Evolutionary conservation across 1,140 invertebrate species (phyloP), one percentile per base, ranked within the genome.

Genomic region (Cephus cinctus): DNA sequence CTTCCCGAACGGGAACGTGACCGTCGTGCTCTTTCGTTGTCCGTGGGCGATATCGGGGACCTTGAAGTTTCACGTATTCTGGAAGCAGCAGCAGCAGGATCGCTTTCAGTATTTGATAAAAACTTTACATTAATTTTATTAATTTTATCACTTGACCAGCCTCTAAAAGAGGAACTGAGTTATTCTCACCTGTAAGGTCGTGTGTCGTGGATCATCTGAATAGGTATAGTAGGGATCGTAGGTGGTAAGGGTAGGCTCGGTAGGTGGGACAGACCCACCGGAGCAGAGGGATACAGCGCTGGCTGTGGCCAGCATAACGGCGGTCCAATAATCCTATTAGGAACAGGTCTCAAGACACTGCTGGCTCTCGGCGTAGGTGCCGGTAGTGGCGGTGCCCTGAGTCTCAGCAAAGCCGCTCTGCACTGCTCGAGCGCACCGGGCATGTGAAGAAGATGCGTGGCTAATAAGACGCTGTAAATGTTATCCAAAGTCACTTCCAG

Each of bases 361-460:
- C 71, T 75, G 36, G 63, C 74, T 30, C 61, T 40, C 3, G 76
- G 70, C 3, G 75, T 61, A n/a, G 75, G 69, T 48, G 73, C 76
- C 23, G 71, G 77, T 32, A 71, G 63, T 21, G 61, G 61, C 31
- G 69, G 65, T 3, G 49, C 63, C 5, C 71, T 56, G 1, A 77
- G 42, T 51, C 71, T 61, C 3, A 80, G 42, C 1, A 83, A 58
- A 22, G 78, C 80, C 1, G 73, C 68, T 3, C 80, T 67, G 64
- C 87, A 89, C 46, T 88, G 77, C 38, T 87, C 85, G 30, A 88
- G 53, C 0, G 86, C 87, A 2, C 84, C 72, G 0, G 87, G 86
- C 86, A 89, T 89, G 59, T 89, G 86, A 14, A 89, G 67, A 30
- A 88, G 73, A 67, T 89, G 86, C 4, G 86, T 87, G 2, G 86